These are phyloP conservation scores for Sapayoa aenigma DNA, from an alignment of 2,113 vertebrate species.

Conservation along the genomic window DNA sequence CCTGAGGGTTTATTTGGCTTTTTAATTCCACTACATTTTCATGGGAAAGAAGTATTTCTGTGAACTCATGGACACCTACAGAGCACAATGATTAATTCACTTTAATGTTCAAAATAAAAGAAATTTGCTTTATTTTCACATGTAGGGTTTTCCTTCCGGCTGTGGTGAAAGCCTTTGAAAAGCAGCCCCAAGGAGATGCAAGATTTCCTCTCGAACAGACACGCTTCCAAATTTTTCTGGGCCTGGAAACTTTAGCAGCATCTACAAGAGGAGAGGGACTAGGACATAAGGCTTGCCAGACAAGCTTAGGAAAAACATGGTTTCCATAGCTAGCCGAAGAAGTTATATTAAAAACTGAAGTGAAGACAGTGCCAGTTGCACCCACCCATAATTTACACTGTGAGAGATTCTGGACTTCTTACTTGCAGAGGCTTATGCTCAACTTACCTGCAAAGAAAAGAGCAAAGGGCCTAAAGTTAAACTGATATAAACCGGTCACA, in stretches of 20 bases:
- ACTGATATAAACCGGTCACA: neutral
- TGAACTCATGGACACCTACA: neutral
- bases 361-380: neutral
- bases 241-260: slow-evolving; percentile 38
- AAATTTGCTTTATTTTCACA: slow-evolving; percentile 44
- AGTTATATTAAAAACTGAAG: slow-evolving; percentile 1
- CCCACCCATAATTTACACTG: neutral
- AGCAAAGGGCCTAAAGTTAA: neutral
- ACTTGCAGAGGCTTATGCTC: rapidly evolving
- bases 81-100: neutral
- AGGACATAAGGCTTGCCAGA: slow-evolving; percentile 11
- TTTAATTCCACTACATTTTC: neutral
- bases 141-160: neutral
- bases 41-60: slow-evolving; percentile 5
- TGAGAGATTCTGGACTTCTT: neutral
- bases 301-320: neutral
- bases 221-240: slow-evolving; percentile 41
- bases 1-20: neutral
- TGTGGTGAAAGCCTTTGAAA: slow-evolving; percentile 57
- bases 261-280: neutral
- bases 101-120: slow-evolving; percentile 7
- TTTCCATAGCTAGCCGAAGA: slow-evolving; percentile 45
- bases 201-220: neutral
- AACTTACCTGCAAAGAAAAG: neutral
- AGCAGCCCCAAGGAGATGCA: slow-evolving; percentile 42